Evolutionary conservation across 1,140 invertebrate genomes (phyloP), one percentile per base, ranked within the genome.

Genomic region (Lucilia sericata): DNA sequence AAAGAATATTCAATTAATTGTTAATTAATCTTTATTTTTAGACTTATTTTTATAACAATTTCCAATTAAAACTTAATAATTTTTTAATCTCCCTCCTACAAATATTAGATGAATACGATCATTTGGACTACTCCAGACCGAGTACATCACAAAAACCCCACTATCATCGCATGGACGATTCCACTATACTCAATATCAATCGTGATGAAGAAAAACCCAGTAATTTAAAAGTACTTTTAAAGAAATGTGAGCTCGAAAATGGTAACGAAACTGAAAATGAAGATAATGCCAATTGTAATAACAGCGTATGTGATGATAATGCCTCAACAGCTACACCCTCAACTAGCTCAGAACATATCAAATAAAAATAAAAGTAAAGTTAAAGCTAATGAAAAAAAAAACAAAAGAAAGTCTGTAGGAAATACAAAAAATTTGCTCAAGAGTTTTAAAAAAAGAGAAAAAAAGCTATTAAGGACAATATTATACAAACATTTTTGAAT

Each of bases 101-200:
- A 70, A 42, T 49, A 84, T 42, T 36, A 88, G 86, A 88, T 88
- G 95, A 96, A 88, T 98, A 98, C 87, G 97, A 98, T 91, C 96
- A 96, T 89, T 91, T 98, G 84, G 96, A 97, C 89, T 96, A 97
- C 88, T 95, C 95, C 14, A 93, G 96, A 84, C 96, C 96, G 1
- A 94, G 94, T 12, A 96, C 94, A 86, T 94, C 95, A 21, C 94
- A 94, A 92, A 97, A 96, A 88, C 94, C 96, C 4, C 95, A 97
- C 88, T 97, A 97, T 91, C 96, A 96, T 88, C 92, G 94, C 85
- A 91, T 91, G 90, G 90, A 91, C 82, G 65, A 70, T 25, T 21
- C 65, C 21, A 86, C 88, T 17, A 85, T 89, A 86, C 85, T 90
- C 8, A 90, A 90, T 78, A 89, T 90, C n/a, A 90, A 90, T 83